Base-by-base conservation (phyloP, 2,888 invertebrate genomes). In the Mimachlamys varia region DNA sequence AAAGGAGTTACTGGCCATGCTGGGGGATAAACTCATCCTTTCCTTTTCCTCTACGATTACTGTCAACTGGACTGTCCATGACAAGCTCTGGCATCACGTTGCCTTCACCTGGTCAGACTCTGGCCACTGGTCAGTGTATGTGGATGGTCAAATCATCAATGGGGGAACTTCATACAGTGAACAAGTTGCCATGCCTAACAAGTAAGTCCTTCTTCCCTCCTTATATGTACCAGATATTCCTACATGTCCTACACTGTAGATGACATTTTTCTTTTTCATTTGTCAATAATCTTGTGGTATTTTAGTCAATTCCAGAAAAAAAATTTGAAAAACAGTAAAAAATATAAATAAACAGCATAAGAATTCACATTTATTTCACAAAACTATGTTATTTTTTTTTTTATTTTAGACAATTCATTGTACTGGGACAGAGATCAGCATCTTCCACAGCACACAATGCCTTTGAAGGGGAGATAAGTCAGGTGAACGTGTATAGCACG, bases 11-110 rank as follows among this genome's bases (percentile, higher is more conserved):
- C 15, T 92, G 44, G 89, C 90, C 38, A 50, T 92, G 22, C 22
- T 89, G 37, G 90, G 55, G 87, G 88, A 91, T 58, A 89, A 50
- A 49, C 37, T 92, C 13, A 49, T 90, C 10, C 10, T 91, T 13
- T 90, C 91, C 22, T 89, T 91, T 17, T 89, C 89, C 89, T 88
- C 76, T 33, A 19, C 76, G 7, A 19, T 76, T 27, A 27, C 38
- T 22, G n/a, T 91, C 10, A 37, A 87, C 22, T 53, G 76, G 27
- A 22, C 89, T 33, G 88, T 91, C 12, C 91, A 90, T 88, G 93
- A 93, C 89, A 93, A 93, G 13, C 50, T n/a, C 33, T 95, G 95
- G 95, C 95, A 95, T 89, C 94, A 95, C 50, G 88, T 94, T 12
- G 95, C 95, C 93, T 90, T 94, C 88, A 92, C 92, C 58, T 94